Percentiles rank a stretch among this genome's conserved stretches.
These are phyloP conservation scores for Fregata magnificens DNA, from an alignment of 2,113 vertebrate species.

Conservation along the genomic window DNA sequence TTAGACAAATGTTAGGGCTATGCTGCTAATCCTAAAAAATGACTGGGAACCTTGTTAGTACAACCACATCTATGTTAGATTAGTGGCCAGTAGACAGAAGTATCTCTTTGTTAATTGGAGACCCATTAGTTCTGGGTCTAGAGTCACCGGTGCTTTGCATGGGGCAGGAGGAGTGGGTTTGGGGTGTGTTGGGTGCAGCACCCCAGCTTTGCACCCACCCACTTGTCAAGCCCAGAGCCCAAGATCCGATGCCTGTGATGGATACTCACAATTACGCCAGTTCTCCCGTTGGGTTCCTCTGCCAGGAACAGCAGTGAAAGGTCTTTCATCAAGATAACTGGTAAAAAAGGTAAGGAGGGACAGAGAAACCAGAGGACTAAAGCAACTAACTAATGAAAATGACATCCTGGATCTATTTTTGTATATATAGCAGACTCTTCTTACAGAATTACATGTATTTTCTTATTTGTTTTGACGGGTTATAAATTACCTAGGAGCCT, in stretches of 20 bases:
- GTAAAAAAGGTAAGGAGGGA: not conserved
- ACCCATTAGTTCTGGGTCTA: not conserved
- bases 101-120: not conserved
- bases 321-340: not conserved
- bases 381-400: not conserved
- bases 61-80: not conserved
- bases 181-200: not conserved
- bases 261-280: not conserved
- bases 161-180: not conserved
- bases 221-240: not conserved
- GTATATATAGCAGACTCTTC: not conserved
- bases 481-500: not conserved
- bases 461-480: not conserved
- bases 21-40: not conserved
- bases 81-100: not conserved
- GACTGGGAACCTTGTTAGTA: not conserved
- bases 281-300: not conserved
- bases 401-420: not conserved
- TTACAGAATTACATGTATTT: not conserved
- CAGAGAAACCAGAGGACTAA: not conserved
- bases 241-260: fast-evolving
- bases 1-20: not conserved
- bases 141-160: not conserved
- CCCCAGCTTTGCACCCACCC: not conserved
- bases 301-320: not conserved